Evolutionary conservation across 2,113 vertebrate genomes (phyloP).

Genomic region (Aleadryas rufinucha): DNA sequence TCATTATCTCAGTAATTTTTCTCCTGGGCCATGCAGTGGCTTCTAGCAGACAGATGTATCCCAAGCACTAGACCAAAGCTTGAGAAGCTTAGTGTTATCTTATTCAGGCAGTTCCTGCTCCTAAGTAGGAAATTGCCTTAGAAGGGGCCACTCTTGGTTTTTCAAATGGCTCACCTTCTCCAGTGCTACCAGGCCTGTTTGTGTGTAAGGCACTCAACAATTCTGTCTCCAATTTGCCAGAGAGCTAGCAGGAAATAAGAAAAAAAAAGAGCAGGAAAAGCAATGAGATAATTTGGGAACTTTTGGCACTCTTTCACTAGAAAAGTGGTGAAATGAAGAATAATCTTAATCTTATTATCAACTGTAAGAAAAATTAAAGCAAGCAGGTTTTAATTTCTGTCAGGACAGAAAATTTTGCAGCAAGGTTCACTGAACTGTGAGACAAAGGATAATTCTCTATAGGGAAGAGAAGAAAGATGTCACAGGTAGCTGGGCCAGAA

Average conservation of each 20-base stretch:
- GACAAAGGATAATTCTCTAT: neutral
- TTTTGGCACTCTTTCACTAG: neutral
- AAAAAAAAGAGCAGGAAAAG: neutral
- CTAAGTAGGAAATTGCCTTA: neutral
- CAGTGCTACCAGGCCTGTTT: neutral
- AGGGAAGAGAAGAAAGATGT: neutral
- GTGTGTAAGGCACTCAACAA: neutral
- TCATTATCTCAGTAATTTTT: neutral
- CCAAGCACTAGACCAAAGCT: neutral
- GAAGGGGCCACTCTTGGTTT: neutral
- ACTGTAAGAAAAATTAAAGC: neutral
- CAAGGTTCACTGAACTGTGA: neutral
- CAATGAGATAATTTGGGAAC: neutral
- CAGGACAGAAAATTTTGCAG: neutral
- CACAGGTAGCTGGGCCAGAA: neutral
- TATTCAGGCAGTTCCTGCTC: neutral
- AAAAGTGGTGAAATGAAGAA: neutral
- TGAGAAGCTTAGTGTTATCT: neutral
- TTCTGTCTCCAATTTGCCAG: neutral
- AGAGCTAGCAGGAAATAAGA: neutral
- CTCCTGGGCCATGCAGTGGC: neutral
- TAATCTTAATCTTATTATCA: neutral
- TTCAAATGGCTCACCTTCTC: neutral
- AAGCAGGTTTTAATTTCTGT: neutral
- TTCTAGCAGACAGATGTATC: neutral